phyloP scores from a whole-genome alignment of 23 tunicate species.

The Styela plicata region DNA sequence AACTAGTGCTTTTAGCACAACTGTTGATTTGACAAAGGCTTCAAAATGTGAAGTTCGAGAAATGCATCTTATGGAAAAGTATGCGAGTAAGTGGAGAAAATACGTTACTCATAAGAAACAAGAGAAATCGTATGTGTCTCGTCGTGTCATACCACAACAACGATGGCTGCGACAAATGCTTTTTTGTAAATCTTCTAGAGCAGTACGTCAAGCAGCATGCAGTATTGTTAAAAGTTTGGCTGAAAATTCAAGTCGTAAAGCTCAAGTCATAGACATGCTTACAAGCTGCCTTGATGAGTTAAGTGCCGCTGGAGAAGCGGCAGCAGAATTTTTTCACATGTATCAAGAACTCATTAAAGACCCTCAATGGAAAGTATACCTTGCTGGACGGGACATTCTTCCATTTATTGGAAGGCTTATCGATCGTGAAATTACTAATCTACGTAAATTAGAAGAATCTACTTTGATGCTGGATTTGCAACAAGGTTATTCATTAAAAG shows the following conservation, averaged over 20 bases:
- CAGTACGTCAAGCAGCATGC: slow-evolving; percentile 86
- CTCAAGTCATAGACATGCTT: slow-evolving; percentile 61
- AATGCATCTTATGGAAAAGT: slow-evolving; percentile 54
- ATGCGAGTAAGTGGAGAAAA: slow-evolving; percentile 62
- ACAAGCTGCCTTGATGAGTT: slow-evolving; percentile 78
- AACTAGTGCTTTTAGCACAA: not conserved
- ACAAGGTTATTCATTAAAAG: slow-evolving; percentile 87
- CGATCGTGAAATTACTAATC: slow-evolving; percentile 65
- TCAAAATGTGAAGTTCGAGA: slow-evolving; percentile 29
- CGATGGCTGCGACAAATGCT: slow-evolving; percentile 71
- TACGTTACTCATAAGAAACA: slow-evolving; percentile 42
- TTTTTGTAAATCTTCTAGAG: slow-evolving; percentile 76
- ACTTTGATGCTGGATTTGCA: slow-evolving; percentile 75
- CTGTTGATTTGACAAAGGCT: not conserved
- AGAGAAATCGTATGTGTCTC: not conserved
- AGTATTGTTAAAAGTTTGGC: slow-evolving; percentile 59
- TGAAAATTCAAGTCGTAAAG: slow-evolving; percentile 45
- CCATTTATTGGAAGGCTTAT: slow-evolving; percentile 69
- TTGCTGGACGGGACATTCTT: slow-evolving; percentile 60
- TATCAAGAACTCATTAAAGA: slow-evolving; percentile 69
- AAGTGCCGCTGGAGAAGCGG: slow-evolving; percentile 79
- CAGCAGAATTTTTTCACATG: slow-evolving; percentile 54
- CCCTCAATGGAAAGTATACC: slow-evolving; percentile 69
- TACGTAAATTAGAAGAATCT: slow-evolving; percentile 65
- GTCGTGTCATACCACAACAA: slow-evolving; percentile 10